Conservation (phyloP, 2,797 vertebrate genomes). For the Rhincodon typus region DNA sequence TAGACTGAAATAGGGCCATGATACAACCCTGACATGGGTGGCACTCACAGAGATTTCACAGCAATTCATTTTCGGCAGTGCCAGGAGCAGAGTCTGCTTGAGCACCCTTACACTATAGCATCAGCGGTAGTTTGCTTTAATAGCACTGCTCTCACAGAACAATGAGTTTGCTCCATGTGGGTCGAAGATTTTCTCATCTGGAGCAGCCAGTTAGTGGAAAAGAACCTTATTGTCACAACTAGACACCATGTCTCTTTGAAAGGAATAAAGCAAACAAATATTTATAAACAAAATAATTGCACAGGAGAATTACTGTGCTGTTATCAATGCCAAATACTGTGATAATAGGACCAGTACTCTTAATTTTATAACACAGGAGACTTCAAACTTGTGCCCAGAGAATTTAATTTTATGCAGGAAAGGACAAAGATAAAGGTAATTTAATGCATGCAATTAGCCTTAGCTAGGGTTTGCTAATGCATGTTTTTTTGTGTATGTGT, state of each 20-base stretch:
- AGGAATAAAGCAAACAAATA: background rate
- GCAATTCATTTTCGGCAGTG: background rate
- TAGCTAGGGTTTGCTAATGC: slow-evolving; percentile 30
- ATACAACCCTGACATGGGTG: background rate
- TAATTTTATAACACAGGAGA: background rate
- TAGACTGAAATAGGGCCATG: background rate
- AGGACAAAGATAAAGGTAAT: slow-evolving; percentile 29
- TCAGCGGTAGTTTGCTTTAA: too few relatives aligned
- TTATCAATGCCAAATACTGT: background rate
- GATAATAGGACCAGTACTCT: slow-evolving; percentile 15
- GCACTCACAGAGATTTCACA: background rate
- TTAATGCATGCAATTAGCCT: slow-evolving; percentile 31
- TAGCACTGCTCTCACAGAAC: background rate
- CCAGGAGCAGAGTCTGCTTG: background rate
- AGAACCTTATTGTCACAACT: background rate
- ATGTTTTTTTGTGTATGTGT: background rate
- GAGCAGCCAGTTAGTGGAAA: background rate
- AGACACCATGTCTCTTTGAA: background rate
- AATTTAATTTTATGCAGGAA: slow-evolving; percentile 33
- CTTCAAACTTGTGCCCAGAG: slow-evolving; percentile 23
- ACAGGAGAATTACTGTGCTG: background rate
- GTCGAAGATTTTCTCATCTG: background rate
- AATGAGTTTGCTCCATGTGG: background rate
- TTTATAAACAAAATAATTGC: slow-evolving; percentile 28
- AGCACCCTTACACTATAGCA: background rate